phyloP scores from a whole-genome alignment of 2,113 vertebrate species.

The Epinephelus cyanopodus region DNA sequence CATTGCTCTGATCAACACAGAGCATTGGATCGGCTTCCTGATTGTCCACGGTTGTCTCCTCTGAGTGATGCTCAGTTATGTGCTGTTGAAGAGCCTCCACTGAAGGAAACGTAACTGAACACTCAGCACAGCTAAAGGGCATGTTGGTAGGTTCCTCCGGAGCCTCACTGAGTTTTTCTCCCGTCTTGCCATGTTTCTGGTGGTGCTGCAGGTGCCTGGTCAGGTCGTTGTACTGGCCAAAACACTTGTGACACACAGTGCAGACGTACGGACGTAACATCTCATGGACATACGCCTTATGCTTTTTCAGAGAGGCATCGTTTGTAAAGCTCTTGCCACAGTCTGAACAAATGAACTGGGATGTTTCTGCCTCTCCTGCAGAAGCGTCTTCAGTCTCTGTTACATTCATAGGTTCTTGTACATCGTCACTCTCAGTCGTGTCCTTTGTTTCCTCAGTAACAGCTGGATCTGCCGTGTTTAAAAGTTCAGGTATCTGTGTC shows the following conservation, averaged over 20 bases:
- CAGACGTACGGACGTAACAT: conserved; percentile 74
- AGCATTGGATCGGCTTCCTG: background rate
- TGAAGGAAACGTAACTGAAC: conserved; percentile 42
- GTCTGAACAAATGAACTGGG: conserved; percentile 39
- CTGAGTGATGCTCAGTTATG: conserved; percentile 42
- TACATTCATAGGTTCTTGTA: conserved; percentile 2
- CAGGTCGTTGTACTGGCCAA: conserved; percentile 72
- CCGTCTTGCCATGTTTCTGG: conserved; percentile 8
- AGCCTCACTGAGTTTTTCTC: background rate
- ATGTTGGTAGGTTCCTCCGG: background rate
- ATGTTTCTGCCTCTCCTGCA: conserved; percentile 30
- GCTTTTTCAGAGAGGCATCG: conserved; percentile 48
- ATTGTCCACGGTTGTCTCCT: conserved; percentile 7
- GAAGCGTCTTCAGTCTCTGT: background rate
- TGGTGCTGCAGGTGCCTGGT: conserved; percentile 69
- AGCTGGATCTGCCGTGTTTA: background rate
- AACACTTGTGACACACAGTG: conserved; percentile 71
- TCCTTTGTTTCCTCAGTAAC: background rate
- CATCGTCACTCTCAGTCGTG: background rate
- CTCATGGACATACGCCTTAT: conserved; percentile 54
- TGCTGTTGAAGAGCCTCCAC: conserved; percentile 67
- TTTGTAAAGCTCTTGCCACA: conserved; percentile 63
- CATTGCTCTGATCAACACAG: background rate
- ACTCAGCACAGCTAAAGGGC: conserved; percentile 61
- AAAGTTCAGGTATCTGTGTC: background rate